Percentiles rank a stretch among this genome's conserved stretches.
Conservation (phyloP, 2,888 invertebrate genomes). For the Orthosia gothica region DNA sequence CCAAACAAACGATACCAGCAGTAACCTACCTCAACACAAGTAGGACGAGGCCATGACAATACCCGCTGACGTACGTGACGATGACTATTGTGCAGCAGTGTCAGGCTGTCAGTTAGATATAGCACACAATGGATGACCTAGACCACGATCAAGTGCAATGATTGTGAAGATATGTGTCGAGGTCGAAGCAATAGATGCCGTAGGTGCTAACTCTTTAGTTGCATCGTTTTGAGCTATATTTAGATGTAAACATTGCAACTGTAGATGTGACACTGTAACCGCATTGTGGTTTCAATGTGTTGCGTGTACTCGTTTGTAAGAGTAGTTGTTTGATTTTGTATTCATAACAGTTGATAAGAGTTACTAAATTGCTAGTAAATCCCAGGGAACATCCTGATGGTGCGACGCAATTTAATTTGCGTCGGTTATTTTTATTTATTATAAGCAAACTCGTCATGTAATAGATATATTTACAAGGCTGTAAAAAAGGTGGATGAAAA, state of each 20-base stretch:
- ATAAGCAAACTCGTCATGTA: too few relatives aligned
- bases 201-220: constrained; percentile 25
- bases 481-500: too few relatives aligned
- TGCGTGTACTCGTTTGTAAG: too few relatives aligned
- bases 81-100: constrained; percentile 19
- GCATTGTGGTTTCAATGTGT: too few relatives aligned
- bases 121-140: constrained; percentile 37
- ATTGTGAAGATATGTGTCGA: constrained; percentile 46
- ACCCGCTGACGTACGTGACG: neutral
- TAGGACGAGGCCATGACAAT: neutral
- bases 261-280: too few relatives aligned
- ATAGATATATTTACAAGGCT: too few relatives aligned
- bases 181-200: constrained; percentile 23
- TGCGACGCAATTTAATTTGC: too few relatives aligned
- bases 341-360: too few relatives aligned
- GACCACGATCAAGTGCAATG: constrained; percentile 51
- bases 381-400: too few relatives aligned
- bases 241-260: constrained; percentile 18
- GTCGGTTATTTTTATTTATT: too few relatives aligned
- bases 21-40: constrained; percentile 35
- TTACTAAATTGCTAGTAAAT: too few relatives aligned
- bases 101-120: constrained; percentile 12
- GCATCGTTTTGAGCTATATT: constrained; percentile 9
- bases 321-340: too few relatives aligned
- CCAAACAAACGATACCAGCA: neutral